phyloP scores from a whole-genome alignment of 2,797 vertebrate species.

The Chaenodraco wilsoni region DNA sequence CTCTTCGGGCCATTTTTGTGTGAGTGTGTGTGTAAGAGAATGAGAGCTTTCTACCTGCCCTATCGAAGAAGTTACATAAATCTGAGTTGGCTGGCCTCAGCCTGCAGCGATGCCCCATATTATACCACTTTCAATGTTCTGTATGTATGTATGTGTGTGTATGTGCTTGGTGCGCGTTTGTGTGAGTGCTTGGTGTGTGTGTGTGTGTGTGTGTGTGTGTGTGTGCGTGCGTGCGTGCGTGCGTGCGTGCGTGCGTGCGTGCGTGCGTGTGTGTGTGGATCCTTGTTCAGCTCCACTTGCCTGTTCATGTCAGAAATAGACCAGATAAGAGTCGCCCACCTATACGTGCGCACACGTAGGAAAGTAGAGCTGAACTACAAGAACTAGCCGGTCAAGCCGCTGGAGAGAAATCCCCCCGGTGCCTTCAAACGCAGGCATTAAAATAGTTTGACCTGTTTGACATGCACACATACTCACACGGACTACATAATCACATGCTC shows the following conservation, averaged over 20 bases:
- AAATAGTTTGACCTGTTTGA: constrained; percentile 70
- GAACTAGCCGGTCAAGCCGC: constrained; percentile 31
- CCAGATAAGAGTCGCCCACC: constrained; percentile 62
- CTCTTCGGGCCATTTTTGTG: constrained; percentile 64
- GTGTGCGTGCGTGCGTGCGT: constrained; percentile 13
- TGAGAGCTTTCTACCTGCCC: constrained; percentile 70
- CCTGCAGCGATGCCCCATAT: constrained; percentile 69
- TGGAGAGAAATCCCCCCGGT: constrained; percentile 44
- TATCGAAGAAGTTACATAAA: constrained; percentile 75
- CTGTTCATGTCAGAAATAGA: constrained; percentile 65
- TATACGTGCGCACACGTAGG: constrained; percentile 40
- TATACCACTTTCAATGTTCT: constrained; percentile 46
- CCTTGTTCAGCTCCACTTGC: constrained; percentile 55
- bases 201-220: not conserved
- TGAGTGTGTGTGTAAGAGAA: constrained; percentile 28
- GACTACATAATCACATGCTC: constrained; percentile 46
- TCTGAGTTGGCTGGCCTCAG: constrained; percentile 75
- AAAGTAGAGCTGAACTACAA: constrained; percentile 35
- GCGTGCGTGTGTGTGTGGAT: constrained; percentile 9
- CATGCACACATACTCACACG: constrained; percentile 31
- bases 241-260: not conserved
- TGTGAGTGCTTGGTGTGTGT: too few species aligned
- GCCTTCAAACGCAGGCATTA: constrained; percentile 51
- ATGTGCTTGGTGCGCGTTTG: rapidly evolving
- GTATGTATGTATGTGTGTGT: not conserved